These are phyloP conservation scores for Capitulum mitella DNA, from an alignment of 2,888 invertebrate genomes.

Conservation along the genomic window DNA sequence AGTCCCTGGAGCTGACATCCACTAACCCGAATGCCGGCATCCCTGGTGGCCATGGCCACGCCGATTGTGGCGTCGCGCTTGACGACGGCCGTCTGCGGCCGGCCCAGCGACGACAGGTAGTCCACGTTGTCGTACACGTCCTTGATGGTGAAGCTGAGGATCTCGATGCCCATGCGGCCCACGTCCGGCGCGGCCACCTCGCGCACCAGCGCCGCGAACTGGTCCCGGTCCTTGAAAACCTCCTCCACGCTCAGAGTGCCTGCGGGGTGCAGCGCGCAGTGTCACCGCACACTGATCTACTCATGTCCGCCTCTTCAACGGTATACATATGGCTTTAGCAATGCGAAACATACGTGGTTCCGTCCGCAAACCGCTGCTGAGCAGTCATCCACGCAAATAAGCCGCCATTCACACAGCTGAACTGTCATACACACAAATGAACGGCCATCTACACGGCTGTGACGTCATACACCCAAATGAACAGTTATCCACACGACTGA, in stretches of 20 bases:
- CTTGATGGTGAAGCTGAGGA: constrained; percentile 96
- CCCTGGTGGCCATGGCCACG: constrained; percentile 88
- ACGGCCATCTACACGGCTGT: no score
- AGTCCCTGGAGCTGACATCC: no score
- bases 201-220: constrained; percentile 91
- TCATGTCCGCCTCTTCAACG: no score
- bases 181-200: constrained; percentile 98
- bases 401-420: no score
- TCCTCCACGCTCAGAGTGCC: constrained; percentile 98
- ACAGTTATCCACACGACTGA: no score
- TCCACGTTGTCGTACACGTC: constrained; percentile 97
- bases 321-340: no score
- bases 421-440: no score
- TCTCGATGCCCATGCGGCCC: constrained; percentile 98
- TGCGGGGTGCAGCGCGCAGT: constrained; percentile 49
- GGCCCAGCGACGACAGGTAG: constrained; percentile 85
- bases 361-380: no score
- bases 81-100: constrained; percentile 85
- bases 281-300: no score
- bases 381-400: no score
- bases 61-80: constrained; percentile 90
- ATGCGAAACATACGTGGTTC: no score
- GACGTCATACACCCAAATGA: no score
- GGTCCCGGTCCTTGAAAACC: constrained; percentile 94
- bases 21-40: constrained; percentile 82